Base-by-base conservation (phyloP, 2,888 invertebrate species). In the Nemotelus pantherinus region DNA sequence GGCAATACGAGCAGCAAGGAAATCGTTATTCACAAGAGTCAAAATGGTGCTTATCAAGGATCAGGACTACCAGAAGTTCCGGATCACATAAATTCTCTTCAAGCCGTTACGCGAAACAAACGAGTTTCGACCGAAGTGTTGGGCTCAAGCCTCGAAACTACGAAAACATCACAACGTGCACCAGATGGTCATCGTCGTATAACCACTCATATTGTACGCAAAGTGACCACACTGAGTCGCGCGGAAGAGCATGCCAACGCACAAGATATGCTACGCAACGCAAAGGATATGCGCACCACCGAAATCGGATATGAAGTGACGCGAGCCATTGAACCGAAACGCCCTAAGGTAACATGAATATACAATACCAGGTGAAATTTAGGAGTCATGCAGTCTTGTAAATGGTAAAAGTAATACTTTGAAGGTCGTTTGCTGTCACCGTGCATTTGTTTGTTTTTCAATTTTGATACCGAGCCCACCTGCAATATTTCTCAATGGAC, bases 161-260 rank as follows among this genome's bases (percentile, higher is more conserved):
- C 93, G 80, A 94, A 94, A 88, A 93, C 94, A 83, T 93, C 94
- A 86, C 92, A 93, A 87, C 91, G 92, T 85, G 93, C 92, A 78
- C 92, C 93, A 81, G 92, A 92, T 84, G 95, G 95, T 57, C 92
- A 93, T 84, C 90, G 94, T 80, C 91, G 95, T 81, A 94, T 96
- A 81, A 96, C 95, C 45, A 94, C 95, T 63, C 92, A 94, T 84
- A 94, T 96, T 80, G 93, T 96, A 74, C 90, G 95, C 80, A 96
- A 95, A 87, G 95, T 96, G 82, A 96, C 96, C 53, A 96, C 96
- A 2, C 86, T 96, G 82, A 94, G 95, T 80, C 90, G 95, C 25
- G 96, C 95, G 58, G 95, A 96, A 85, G 95, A 96, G 86, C 91
- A 93, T 82, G 91, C 92, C 80, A 89, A 90, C 47, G 89, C 92